Evolutionary conservation across 2,113 vertebrate genomes (phyloP), one percentile per base, ranked within the genome.

Genomic region (Engystomops pustulosus): DNA sequence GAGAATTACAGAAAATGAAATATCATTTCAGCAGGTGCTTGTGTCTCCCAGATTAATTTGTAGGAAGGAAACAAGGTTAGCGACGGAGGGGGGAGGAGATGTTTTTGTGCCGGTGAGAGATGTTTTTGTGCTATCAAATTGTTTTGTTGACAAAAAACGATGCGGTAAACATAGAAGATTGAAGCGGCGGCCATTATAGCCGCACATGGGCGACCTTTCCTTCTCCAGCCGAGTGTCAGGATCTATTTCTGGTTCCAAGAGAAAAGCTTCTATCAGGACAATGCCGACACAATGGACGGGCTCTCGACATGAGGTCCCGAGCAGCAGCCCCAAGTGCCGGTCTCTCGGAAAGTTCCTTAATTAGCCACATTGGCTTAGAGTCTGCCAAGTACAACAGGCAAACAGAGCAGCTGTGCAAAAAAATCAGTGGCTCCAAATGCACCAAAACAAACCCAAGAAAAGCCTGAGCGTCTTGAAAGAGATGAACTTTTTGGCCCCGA

Each of bases 201-300:
- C 4, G 51, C 36, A 72, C 68, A 38, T 10, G 9, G 49, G 11
- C 20, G 30, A 81, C 80, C 80, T 82, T 82, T 71, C 34, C 67
- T 44, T 41, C 47, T 34, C 34, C n/a, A n/a, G n/a, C n/a, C 2
- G 60, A 20, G 44, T 18, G 12, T 71, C 45, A 41, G 3, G 6
- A 14, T 44, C 68, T 82, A 82, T 82, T 82, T 82, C 18, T 58
- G 80, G 34, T 58, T 25, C 17, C 47, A 25, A 36, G 45, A 71
- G 25, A 45, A 82, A 72, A 30, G 69, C 7, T 18, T 58, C 17
- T 74, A 8, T 45, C 32, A 18, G 15, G 78, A 68, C 38, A 67
- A 44, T 49, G 36, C 12, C 7, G 36, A 53, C 68, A 82, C 80
- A 82, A 82, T 55, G 47, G 80, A 25, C 25, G 17, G 3, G 36